Percentiles rank a stretch among this genome's conserved stretches.
These are phyloP conservation scores for Dryocosmus kuriphilus DNA, from an alignment of 2,888 invertebrate genomes.

Conservation along the genomic window DNA sequence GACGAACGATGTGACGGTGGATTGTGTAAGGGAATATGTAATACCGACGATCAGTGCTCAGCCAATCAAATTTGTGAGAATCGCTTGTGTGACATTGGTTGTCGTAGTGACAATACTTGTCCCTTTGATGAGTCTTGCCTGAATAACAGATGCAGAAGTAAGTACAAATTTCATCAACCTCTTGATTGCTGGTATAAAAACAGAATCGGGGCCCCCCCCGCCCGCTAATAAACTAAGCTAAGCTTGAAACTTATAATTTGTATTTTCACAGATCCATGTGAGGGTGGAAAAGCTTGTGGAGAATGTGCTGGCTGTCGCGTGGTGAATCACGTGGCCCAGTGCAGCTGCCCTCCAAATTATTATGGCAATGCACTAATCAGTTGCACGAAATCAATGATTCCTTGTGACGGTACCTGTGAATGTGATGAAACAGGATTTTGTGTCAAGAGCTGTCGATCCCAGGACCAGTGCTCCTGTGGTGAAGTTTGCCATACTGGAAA, in stretches of 20 bases:
- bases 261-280: slow-evolving; percentile 85
- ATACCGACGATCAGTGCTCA: slow-evolving; percentile 89
- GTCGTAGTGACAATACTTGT: slow-evolving; percentile 90
- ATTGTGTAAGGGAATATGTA: slow-evolving; percentile 90
- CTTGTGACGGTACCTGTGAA: slow-evolving; percentile 88
- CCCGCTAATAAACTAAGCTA: not conserved
- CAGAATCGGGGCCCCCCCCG: too few relatives aligned
- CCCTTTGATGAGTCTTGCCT: slow-evolving; percentile 87
- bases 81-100: slow-evolving; percentile 91
- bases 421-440: slow-evolving; percentile 92
- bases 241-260: not conserved
- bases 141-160: slow-evolving; percentile 89
- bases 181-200: too few relatives aligned
- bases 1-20: slow-evolving; percentile 92
- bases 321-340: slow-evolving; percentile 90
- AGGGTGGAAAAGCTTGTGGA: slow-evolving; percentile 86
- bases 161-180: slow-evolving; percentile 52
- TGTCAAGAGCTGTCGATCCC: slow-evolving; percentile 83
- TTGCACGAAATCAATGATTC: slow-evolving; percentile 85
- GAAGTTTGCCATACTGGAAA: slow-evolving; percentile 87
- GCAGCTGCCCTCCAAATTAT: slow-evolving; percentile 89
- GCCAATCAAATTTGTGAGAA: slow-evolving; percentile 92
- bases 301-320: slow-evolving; percentile 91
- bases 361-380: slow-evolving; percentile 89
- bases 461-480: slow-evolving; percentile 88